Conservation (phyloP, 1,140 invertebrate species). For the Drosophila jambulina region DNA sequence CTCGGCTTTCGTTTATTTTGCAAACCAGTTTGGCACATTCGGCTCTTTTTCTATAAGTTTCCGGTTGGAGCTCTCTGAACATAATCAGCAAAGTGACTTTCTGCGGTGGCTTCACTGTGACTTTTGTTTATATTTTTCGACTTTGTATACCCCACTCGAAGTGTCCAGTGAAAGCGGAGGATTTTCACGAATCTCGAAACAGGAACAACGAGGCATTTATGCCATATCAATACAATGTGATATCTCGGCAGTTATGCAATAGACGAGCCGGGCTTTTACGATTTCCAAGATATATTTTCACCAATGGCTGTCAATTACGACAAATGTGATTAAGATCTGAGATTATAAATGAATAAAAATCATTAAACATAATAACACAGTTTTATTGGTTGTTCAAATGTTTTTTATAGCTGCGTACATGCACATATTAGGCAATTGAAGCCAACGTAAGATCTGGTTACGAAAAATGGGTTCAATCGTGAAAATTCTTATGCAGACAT, state of each 20-base stretch:
- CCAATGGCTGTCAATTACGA: slow-evolving; percentile 24
- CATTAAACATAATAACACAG: slow-evolving; percentile 6
- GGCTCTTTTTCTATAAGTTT: slow-evolving; percentile 58
- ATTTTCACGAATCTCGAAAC: slow-evolving; percentile 28
- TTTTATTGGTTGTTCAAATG: slow-evolving; percentile 7
- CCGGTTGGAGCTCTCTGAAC: slow-evolving; percentile 48
- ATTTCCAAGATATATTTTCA: slow-evolving; percentile 47
- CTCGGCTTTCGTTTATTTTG: slow-evolving; percentile 60
- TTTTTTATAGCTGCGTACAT: neutral
- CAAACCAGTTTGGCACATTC: slow-evolving; percentile 66
- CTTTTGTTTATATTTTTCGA: slow-evolving; percentile 36
- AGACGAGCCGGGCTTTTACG: slow-evolving; percentile 32
- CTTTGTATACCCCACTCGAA: slow-evolving; percentile 4
- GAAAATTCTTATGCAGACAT: slow-evolving; percentile 6
- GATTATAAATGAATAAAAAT: slow-evolving; percentile 23
- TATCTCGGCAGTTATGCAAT: slow-evolving; percentile 34
- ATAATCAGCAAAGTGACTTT: slow-evolving; percentile 56
- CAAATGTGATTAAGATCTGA: slow-evolving; percentile 25
- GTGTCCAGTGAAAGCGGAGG: slow-evolving; percentile 49
- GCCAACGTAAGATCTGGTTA: neutral
- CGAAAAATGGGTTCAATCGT: slow-evolving; percentile 12
- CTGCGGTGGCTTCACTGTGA: slow-evolving; percentile 34
- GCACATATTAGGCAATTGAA: slow-evolving; percentile 5
- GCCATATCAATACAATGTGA: slow-evolving; percentile 39
- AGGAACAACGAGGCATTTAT: slow-evolving; percentile 41